Base-by-base conservation (phyloP, 2,888 invertebrate species). In the Euproctis similis region DNA sequence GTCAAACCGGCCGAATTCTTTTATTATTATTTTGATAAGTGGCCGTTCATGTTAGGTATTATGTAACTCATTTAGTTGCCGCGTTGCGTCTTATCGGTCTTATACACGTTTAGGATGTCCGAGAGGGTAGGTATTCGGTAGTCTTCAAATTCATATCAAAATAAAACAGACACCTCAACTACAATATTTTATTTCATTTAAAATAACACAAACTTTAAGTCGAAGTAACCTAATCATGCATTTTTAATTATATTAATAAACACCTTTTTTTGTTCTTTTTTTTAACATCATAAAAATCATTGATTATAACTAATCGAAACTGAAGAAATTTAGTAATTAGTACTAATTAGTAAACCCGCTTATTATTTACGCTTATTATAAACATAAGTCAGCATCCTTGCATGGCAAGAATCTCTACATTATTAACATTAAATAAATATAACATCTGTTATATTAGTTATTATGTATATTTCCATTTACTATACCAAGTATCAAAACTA, bases 301-400 rank as follows among this genome's bases (percentile, higher is more conserved):
- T 42, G 31, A 45, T 42, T 47, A 44, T 29, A 54, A 45, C 42
- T 52, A 51, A 48, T 37, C 34, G n/a, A 24, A 54, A 52, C 53
- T 46, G 49, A 54, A 54, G 38, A 52, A 44, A 45, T 39, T 38
- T 39, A 20, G 41, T 51, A 35, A 31, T n/a, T n/a, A n/a, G n/a
- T n/a, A n/a, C n/a, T n/a, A n/a, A n/a, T n/a, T n/a, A n/a, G n/a
- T 41, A 45, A 34, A 35, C 32, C 31, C 31, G 37, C 31, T 35
- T 44, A 47, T 31, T n/a, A 32, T 35, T 30, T 36, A n/a, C n/a
- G n/a, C n/a, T n/a, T n/a, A n/a, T n/a, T n/a, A n/a, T n/a, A n/a
- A n/a, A 27, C 17, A 31, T 42, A 29, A 23, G 35, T 28, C 21
- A 38, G 37, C 49, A 42, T 51, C 36, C 19, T 42, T 34, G 36